Evolutionary conservation across 2,797 vertebrate genomes (phyloP).

Genomic region (Neomorphus geoffroyi): DNA sequence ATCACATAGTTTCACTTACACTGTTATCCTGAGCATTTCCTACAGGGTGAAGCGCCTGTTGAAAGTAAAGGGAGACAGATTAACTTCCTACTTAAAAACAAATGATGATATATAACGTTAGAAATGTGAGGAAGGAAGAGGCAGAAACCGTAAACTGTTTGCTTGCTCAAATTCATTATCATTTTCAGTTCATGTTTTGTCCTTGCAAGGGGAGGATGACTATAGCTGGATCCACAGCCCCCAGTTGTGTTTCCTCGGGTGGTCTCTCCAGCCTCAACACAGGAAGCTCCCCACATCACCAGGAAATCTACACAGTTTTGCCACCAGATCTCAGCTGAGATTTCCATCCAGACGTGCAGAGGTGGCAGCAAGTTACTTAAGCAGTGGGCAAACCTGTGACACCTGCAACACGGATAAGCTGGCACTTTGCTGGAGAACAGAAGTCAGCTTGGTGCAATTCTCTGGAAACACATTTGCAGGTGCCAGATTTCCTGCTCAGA

Average conservation of each 20-base stretch:
- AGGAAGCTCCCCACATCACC: not conserved
- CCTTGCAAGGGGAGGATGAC: not conserved
- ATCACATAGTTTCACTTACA: conserved; percentile 47
- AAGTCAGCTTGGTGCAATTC: not conserved
- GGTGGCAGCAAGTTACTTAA: not conserved
- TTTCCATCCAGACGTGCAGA: not conserved
- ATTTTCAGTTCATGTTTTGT: not conserved
- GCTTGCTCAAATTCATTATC: not conserved
- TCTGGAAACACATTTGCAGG: not conserved
- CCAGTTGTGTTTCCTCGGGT: not conserved
- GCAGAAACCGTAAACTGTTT: not conserved
- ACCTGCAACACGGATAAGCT: not conserved
- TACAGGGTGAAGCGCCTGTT: not conserved
- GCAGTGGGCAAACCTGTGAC: not conserved
- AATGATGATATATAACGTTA: not conserved
- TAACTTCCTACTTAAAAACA: not conserved
- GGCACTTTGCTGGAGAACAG: not conserved
- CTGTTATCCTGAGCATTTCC: conserved; percentile 39
- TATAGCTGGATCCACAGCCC: not conserved
- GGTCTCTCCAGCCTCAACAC: not conserved
- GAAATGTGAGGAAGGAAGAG: not conserved
- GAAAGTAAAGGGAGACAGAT: not conserved
- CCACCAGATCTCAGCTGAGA: not conserved
- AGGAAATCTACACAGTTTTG: not conserved
- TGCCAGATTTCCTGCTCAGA: conserved; percentile 15